These are phyloP conservation scores for Enteromius mattozi DNA, from an alignment of 2,797 vertebrate genomes.

Conservation along the genomic window DNA sequence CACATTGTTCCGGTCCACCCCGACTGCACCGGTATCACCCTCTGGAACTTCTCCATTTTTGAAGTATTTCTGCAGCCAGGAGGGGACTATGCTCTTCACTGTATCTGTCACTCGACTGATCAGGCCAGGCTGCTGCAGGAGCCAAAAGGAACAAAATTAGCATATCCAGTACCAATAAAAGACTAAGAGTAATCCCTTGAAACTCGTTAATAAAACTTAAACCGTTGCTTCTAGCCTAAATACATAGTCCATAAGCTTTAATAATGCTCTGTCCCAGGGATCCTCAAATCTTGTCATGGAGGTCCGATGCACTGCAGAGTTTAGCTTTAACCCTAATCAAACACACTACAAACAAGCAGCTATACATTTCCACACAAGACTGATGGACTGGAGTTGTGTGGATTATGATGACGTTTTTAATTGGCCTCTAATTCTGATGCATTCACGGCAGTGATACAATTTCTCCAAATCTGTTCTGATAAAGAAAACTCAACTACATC, in stretches of 20 bases:
- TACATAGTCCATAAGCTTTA: neutral
- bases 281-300: too few species aligned
- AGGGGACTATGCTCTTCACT: slow-evolving; percentile 96
- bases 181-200: neutral
- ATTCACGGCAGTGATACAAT: neutral
- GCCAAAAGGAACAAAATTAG: slow-evolving; percentile 1
- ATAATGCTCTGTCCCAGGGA: neutral
- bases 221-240: neutral
- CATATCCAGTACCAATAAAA: slow-evolving; percentile 13
- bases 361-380: neutral
- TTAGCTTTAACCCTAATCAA: too few species aligned
- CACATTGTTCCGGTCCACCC: slow-evolving; percentile 74
- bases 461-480: neutral
- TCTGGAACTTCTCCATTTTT: slow-evolving; percentile 78
- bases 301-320: too few species aligned
- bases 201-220: neutral
- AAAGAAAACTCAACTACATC: neutral
- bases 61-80: slow-evolving; percentile 96
- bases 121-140: slow-evolving; percentile 84
- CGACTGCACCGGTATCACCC: slow-evolving; percentile 65
- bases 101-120: slow-evolving; percentile 95
- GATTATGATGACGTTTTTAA: neutral
- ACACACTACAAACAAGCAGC: neutral
- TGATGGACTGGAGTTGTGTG: neutral
- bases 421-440: neutral